Percentiles rank a stretch among this genome's conserved stretches.
phyloP scores from a whole-genome alignment of 2,888 invertebrate genomes.

The Drosophila koepferae region DNA sequence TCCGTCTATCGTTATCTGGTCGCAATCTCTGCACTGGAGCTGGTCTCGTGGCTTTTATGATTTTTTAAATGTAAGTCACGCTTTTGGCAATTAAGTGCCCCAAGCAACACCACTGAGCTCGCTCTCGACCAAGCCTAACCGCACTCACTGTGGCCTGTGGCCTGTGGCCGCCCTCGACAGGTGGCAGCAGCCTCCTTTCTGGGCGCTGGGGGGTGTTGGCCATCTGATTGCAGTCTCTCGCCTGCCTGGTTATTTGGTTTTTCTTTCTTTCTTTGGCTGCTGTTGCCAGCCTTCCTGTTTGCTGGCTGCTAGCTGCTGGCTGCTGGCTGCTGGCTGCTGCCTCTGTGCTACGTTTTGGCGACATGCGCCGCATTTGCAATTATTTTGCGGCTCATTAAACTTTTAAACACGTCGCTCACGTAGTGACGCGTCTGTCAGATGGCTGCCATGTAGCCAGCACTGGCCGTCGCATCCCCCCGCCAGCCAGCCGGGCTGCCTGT shows the following conservation, averaged over 20 bases:
- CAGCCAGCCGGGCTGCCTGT: constrained; percentile 59
- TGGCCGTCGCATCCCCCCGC: constrained; percentile 29
- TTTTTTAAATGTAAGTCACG: constrained; percentile 81
- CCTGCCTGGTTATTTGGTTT: constrained; percentile 44
- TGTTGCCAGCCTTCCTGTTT: constrained; percentile 25
- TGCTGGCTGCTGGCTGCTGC: constrained; percentile 21
- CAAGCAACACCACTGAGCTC: constrained; percentile 33
- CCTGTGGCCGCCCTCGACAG: constrained; percentile 71
- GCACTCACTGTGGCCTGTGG: constrained; percentile 53
- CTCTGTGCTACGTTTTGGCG: constrained; percentile 68
- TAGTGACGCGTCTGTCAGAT: constrained; percentile 79
- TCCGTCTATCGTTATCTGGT: constrained; percentile 58
- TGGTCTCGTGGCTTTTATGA: constrained; percentile 75
- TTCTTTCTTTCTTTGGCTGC: constrained; percentile 42
- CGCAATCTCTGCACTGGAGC: constrained; percentile 53
- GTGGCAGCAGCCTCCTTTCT: constrained; percentile 56
- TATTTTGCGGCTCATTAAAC: constrained; percentile 83
- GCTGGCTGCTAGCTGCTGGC: no score
- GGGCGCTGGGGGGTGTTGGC: constrained; percentile 54
- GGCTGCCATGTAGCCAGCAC: constrained; percentile 71
- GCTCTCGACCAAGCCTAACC: constrained; percentile 14
- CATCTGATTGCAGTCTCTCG: constrained; percentile 27
- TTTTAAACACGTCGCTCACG: constrained; percentile 83
- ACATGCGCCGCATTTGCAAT: constrained; percentile 80
- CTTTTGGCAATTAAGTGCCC: constrained; percentile 80